phyloP scores from a whole-genome alignment of 2,113 vertebrate genomes.

The Lepidothrix coronata region DNA sequence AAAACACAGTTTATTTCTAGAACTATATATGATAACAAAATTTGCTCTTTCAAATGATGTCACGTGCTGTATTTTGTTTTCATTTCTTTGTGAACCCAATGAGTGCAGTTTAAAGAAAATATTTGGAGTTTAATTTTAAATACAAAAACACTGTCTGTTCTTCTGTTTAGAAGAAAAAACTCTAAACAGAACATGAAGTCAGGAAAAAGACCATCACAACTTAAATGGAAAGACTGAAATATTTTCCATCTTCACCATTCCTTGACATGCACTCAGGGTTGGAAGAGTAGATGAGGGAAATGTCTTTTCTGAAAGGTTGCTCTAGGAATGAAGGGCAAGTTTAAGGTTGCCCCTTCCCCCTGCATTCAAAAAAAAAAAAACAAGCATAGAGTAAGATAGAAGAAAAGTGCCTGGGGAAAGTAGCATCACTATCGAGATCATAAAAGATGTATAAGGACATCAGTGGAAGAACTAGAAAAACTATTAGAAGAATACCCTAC shows the following conservation, averaged over 20 bases:
- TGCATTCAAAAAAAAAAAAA: not conserved
- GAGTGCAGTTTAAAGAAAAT: slow-evolving; percentile 29
- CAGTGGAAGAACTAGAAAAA: slow-evolving; percentile 54
- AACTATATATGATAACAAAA: slow-evolving; percentile 25
- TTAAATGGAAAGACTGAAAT: not conserved
- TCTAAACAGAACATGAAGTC: not conserved
- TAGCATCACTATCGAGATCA: slow-evolving; percentile 49
- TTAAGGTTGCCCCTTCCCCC: not conserved
- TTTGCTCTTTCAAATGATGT: slow-evolving; percentile 43
- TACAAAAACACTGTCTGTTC: slow-evolving; percentile 1
- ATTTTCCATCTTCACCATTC: slow-evolving; percentile 2
- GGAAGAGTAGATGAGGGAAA: not conserved
- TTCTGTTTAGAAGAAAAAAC: not conserved
- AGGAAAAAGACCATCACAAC: not conserved
- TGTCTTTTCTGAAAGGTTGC: not conserved
- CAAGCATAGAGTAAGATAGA: slow-evolving; percentile 33
- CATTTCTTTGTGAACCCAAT: slow-evolving; percentile 24
- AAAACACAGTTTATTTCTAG: slow-evolving; percentile 29
- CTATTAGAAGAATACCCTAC: slow-evolving; percentile 51
- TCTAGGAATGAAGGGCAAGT: not conserved
- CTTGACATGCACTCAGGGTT: not conserved
- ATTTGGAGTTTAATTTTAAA: slow-evolving; percentile 51
- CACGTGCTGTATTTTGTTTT: slow-evolving; percentile 49
- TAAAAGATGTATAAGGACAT: slow-evolving; percentile 69
- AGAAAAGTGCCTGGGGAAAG: slow-evolving; percentile 52